Evolutionary conservation across 1,140 invertebrate genomes (phyloP), one percentile per base, ranked within the genome.

Genomic region (Apis florea): DNA sequence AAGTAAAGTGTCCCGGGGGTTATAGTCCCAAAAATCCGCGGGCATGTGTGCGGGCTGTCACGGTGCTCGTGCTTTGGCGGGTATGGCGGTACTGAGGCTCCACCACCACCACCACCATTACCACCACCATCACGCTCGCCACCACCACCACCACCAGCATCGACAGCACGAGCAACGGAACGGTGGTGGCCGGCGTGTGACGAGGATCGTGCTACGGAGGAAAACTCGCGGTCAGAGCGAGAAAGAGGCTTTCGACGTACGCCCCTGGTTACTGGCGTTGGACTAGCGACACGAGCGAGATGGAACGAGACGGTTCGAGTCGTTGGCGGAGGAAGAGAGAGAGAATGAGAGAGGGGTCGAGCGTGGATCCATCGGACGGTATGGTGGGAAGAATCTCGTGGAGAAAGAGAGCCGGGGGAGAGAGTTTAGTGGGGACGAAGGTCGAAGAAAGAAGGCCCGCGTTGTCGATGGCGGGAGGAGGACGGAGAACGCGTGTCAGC

Each of bases 401-500:
- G 82, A 19, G 56, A 31, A 77, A 79, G 70, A 78, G 75, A 83
- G 26, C 19, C 59, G 8, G n/a, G 49, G 72, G 69, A n/a, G 31
- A 68, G 79, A 24, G 59, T 71, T 19, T 56, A 69, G 59, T 51
- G 68, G 77, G 67, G 72, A 70, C 47, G 68, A 69, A 71, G 64
- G 70, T 67, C 21, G 67, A 72, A 72, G 68, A 69, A 69, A 84
- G 79, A 85, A 83, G 67, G 64, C 21, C 63, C 59, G 40, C 5
- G 51, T 59, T 15, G 56, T 2, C 8, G 74, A 64, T 26, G 68
- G 77, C 47, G 51, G 56, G 69, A 85, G 64, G 83, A 85, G 70
- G 91, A 91, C 83, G 82, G 89, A 89, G 87, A 91, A 91, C 92
- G 91, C 93, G 93, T 93, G 93, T 93, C 93, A 93, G 92, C 90